Percentiles rank a stretch among this genome's conserved stretches.
These are phyloP conservation scores for Drosophila arizonae DNA, from an alignment of 1,140 invertebrate genomes.

Conservation along the genomic window DNA sequence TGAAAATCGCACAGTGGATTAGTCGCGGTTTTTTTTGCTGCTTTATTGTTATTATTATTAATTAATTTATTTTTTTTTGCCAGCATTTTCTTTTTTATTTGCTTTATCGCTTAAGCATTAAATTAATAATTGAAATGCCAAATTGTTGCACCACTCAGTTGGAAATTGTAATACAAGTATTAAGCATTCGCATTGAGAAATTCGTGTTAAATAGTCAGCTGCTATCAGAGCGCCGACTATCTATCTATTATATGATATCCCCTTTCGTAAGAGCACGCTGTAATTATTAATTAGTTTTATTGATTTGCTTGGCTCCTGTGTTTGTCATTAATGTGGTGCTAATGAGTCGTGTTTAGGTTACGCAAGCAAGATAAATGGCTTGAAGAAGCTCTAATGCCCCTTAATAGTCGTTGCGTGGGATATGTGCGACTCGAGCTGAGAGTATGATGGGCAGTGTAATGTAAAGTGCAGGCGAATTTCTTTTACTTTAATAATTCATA, in stretches of 20 bases:
- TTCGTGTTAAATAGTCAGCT: background rate
- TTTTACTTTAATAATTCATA: too few species aligned
- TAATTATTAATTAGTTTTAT: conserved; percentile 73
- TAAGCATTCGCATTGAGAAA: background rate
- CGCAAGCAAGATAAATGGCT: conserved; percentile 33
- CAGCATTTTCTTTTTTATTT: conserved; percentile 1
- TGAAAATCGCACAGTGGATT: conserved; percentile 51
- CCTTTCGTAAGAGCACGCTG: background rate
- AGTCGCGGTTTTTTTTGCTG: conserved; percentile 19
- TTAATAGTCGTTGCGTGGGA: background rate
- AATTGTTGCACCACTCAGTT: conserved; percentile 37
- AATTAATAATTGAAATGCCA: conserved; percentile 67
- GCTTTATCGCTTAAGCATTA: conserved; percentile 22
- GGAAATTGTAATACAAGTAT: conserved; percentile 17
- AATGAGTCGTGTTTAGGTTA: conserved; percentile 27
- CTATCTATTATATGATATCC: conserved; percentile 49
- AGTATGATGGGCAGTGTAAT: too few species aligned
- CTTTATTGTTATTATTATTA: background rate
- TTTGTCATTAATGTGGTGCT: conserved; percentile 37
- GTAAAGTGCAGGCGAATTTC: too few species aligned
- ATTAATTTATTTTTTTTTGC: conserved; percentile 6
- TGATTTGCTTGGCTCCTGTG: conserved; percentile 40
- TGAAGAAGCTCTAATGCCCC: background rate
- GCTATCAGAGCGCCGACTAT: conserved; percentile 27
- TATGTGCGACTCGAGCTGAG: background rate